Percentiles rank a stretch among this genome's conserved stretches.
Conservation (phyloP, 2,797 vertebrate genomes). For the Luscinia megarhynchos region DNA sequence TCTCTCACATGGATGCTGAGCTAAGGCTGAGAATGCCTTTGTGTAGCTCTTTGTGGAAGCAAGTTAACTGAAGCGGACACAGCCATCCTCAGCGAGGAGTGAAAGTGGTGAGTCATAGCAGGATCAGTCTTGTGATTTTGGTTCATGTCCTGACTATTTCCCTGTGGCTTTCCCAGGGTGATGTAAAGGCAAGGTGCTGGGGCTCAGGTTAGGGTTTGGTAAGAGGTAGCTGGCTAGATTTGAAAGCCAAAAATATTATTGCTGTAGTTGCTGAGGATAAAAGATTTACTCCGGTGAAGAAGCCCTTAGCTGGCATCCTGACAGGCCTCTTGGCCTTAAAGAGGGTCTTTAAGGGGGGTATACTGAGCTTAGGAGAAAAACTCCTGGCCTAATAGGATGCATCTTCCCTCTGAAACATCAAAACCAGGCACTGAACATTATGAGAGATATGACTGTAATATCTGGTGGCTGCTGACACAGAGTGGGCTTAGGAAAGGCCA, state of each 20-base stretch:
- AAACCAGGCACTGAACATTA: not conserved
- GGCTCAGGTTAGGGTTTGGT: not conserved
- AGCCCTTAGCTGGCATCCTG: not conserved
- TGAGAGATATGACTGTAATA: not conserved
- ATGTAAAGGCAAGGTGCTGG: not conserved
- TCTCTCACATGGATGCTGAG: conserved; percentile 9
- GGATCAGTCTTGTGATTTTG: conserved; percentile 22
- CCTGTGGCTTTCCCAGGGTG: not conserved
- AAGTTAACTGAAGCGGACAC: conserved; percentile 10
- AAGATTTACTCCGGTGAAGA: not conserved
- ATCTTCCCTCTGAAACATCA: not conserved
- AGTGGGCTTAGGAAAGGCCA: not conserved
- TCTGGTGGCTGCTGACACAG: not conserved
- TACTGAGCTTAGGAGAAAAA: not conserved
- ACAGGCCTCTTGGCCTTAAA: not conserved
- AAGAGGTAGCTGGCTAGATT: not conserved
- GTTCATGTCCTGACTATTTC: not conserved
- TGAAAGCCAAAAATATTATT: not conserved
- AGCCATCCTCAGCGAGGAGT: not conserved
- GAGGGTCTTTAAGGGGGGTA: not conserved
- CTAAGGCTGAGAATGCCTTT: conserved; percentile 2
- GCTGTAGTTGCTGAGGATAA: not conserved
- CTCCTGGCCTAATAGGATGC: not conserved
- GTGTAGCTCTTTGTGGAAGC: not conserved
- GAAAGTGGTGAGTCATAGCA: conserved; percentile 55